Percentiles rank a stretch among this genome's conserved stretches.
Conservation (phyloP, 1,140 invertebrate species). For the Yoshiicerus persimilis region DNA sequence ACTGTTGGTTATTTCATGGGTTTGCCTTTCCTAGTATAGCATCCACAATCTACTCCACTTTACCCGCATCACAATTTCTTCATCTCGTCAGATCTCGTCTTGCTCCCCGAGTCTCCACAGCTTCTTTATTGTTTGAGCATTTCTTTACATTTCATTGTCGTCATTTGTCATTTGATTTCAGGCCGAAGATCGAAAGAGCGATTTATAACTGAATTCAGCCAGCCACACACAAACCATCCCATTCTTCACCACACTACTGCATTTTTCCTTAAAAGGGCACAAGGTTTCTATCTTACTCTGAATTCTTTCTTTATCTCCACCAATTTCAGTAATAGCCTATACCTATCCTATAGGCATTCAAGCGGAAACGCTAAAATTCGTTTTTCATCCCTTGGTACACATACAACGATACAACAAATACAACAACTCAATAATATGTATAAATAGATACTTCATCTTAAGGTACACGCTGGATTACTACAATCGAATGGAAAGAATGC, state of each 20-base stretch:
- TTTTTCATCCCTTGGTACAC: not conserved
- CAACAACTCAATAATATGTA: not conserved
- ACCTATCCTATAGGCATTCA: not conserved
- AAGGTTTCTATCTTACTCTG: not conserved
- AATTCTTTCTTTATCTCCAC: not conserved
- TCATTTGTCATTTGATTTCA: not conserved
- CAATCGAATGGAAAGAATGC: not conserved
- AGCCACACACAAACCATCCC: not conserved
- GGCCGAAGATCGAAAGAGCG: not conserved
- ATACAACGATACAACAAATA: not conserved
- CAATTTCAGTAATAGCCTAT: not conserved
- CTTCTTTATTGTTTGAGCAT: not conserved
- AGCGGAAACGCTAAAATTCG: not conserved
- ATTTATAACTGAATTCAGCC: not conserved
- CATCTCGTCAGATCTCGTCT: not conserved
- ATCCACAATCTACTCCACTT: not conserved
- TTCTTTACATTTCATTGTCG: not conserved
- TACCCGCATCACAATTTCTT: not conserved
- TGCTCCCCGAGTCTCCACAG: not conserved
- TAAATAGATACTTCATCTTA: not conserved
- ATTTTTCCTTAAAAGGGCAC: not conserved
- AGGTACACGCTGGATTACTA: not conserved
- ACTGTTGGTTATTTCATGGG: no score
- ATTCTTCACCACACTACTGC: not conserved
- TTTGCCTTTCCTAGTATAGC: no score